Base-by-base conservation (phyloP, 2,888 invertebrate genomes). In the Ephialtes manifestator region DNA sequence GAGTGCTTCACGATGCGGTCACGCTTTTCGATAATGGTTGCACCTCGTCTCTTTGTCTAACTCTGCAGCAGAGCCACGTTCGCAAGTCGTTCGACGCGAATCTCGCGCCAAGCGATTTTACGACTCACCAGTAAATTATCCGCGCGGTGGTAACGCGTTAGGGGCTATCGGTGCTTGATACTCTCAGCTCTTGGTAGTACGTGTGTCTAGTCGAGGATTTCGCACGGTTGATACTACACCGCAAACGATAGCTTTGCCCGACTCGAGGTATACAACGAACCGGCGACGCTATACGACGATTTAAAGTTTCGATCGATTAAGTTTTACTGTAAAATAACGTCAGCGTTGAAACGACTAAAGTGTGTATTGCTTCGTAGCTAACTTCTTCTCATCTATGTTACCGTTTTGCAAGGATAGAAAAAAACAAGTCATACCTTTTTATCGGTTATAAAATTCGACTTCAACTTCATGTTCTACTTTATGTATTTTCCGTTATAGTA, bases 51-150 rank as follows among this genome's bases (percentile, higher is more conserved):
- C 43, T 67, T 67, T 78, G 39, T 78, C 51, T 53, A 28, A 51
- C 51, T 46, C 58, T n/a, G 63, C 63, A 39, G 8, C 39, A 39
- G 28, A 39, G 28, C 65, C 43, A 77, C 53, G 46, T 71, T 82
- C 24, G 76, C 53, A 11, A 63, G 39, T 39, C 65, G 55, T 71
- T 24, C 35, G n/a, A 18, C n/a, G 63, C 2, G 63, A 8, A 63
- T 18, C 63, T 39, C 39, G 63, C 8, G 67, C 72, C 77, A 72
- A 78, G 71, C 72, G 48, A 18, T 11, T 84, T 84, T 84, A 84
- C 84, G 84, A 77, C 71, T 67, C 67, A 28, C 65, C 76, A 67
- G 71, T 84, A 76, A 84, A 76, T 84, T 80, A 84, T 84, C 71
- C 71, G 76, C 60, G 18, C 76, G 46, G 46, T 65, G 76, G 43